A percentile compares a stretch with the other conserved stretches of the same genome.
Evolutionary conservation across 1,140 invertebrate genomes (phyloP).

Genomic region (Acromyrmex heyeri): DNA sequence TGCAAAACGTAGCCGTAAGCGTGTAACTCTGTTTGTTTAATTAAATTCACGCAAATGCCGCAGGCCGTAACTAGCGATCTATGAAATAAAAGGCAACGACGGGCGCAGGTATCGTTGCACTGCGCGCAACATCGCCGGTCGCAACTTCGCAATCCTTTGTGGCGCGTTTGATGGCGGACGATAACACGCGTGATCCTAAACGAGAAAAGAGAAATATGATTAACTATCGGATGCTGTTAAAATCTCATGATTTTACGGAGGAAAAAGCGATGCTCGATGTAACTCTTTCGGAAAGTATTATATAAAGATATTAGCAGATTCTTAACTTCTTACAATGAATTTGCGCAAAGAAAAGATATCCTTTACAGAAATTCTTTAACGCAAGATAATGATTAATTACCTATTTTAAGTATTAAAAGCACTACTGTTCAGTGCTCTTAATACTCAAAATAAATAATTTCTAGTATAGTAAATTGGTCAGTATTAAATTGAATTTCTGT

Average conservation of each 20-base stretch:
- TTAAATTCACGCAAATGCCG: conserved; percentile 56
- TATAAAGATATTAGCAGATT: not conserved
- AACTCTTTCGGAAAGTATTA: not conserved
- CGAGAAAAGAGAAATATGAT: conserved; percentile 30
- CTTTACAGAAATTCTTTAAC: not conserved
- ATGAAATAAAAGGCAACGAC: conserved; percentile 56
- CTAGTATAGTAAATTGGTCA: no score
- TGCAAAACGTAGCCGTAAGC: conserved; percentile 52
- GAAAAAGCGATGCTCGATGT: not conserved
- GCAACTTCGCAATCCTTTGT: conserved; percentile 48
- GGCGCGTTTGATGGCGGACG: conserved; percentile 8
- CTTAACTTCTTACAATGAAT: not conserved
- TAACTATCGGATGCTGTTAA: conserved; percentile 28
- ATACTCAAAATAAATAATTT: no score
- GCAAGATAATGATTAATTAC: no score
- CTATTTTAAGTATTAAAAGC: no score
- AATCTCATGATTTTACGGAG: not conserved
- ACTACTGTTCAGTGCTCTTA: no score
- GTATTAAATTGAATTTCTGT: no score
- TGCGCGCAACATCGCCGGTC: conserved; percentile 26
- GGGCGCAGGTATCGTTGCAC: conserved; percentile 28
- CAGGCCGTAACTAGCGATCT: conserved; percentile 51
- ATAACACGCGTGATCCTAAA: conserved; percentile 32
- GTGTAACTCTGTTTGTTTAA: conserved; percentile 57
- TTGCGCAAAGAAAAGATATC: not conserved